Evolutionary conservation across 2,113 vertebrate genomes (phyloP), one percentile per base, ranked within the genome.

Genomic region (Callionymus lyra): DNA sequence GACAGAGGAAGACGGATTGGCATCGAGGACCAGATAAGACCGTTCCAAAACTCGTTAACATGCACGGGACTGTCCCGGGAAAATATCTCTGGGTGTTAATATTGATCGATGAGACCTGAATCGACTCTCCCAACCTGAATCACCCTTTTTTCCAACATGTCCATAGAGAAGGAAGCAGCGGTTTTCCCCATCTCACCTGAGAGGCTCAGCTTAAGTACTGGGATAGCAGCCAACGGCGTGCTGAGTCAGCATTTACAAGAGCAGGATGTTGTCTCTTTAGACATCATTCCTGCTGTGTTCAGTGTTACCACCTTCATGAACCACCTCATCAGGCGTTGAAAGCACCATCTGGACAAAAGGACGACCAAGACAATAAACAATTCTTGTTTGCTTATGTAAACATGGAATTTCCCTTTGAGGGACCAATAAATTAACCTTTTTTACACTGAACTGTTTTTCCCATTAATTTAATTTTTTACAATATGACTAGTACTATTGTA

Each of bases 181-280:
- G 45, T 53, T 55, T 54, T 70, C 33, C 3, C 16, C 33, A n/a
- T 56, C 57, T 68, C 33, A 72, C 63, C 53, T 54, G 47, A 59
- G 42, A 41, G 61, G 34, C 32, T 45, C 61, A 62, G 45, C 60
- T 53, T 34, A 50, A 46, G 53, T 12, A 43, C 35, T 38, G 12
- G 56, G 59, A 69, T 41, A 21, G 49, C 47, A 65, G 61, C 56
- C 60, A 60, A 50, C 34, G 34, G 32, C 38, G 43, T 14, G 56
- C 63, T 59, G 38, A 70, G 47, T 77, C 63, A 66, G 55, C 63
- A 12, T 53, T 12, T 32, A 31, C 14, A n/a, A 48, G 50, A 38
- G 50, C 63, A 54, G 44, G 63, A 38, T 41, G n/a, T 19, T 34
- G 43, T 45, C 56, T 32, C 43, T 41, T 35, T 13, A 33, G 21